Evolutionary conservation across 2,113 vertebrate genomes (phyloP).

Genomic region (Columbina picui): DNA sequence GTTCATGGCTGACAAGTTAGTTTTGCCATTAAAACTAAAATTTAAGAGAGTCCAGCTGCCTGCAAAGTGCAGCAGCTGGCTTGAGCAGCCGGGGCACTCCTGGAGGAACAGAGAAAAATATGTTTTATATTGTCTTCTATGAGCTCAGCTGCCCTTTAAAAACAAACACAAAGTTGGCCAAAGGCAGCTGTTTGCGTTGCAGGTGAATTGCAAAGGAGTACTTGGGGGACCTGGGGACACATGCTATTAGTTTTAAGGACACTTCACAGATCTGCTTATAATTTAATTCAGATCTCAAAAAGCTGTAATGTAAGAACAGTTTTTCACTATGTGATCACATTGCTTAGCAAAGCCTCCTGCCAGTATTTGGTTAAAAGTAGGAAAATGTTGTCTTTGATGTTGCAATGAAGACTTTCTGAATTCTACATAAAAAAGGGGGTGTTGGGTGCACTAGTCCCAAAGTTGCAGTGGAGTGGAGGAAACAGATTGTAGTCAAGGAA

Average conservation of each 20-base stretch:
- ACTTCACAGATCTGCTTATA: neutral
- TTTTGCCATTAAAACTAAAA: conserved; percentile 39
- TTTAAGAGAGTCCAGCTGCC: conserved; percentile 55
- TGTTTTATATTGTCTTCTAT: neutral
- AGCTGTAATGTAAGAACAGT: neutral
- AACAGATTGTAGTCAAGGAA: neutral
- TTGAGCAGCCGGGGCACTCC: conserved; percentile 1
- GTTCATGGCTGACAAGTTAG: conserved; percentile 33
- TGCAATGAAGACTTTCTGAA: neutral
- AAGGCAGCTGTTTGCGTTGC: neutral
- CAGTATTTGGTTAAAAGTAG: neutral
- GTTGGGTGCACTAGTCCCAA: fast-evolving
- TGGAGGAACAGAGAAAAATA: neutral
- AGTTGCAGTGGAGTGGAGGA: neutral
- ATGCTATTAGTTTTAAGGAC: neutral
- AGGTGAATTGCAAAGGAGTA: neutral
- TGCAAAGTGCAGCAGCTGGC: conserved; percentile 29
- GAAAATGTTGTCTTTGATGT: neutral
- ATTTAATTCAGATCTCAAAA: neutral
- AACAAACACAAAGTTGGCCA: neutral
- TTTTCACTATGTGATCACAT: neutral
- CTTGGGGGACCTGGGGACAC: fast-evolving
- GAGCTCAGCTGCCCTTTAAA: neutral
- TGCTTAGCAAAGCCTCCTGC: neutral
- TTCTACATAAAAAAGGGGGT: neutral